Percentiles rank a stretch among this genome's conserved stretches.
phyloP scores from a whole-genome alignment of 2,888 invertebrate genomes.

The Bellardia pandia region DNA sequence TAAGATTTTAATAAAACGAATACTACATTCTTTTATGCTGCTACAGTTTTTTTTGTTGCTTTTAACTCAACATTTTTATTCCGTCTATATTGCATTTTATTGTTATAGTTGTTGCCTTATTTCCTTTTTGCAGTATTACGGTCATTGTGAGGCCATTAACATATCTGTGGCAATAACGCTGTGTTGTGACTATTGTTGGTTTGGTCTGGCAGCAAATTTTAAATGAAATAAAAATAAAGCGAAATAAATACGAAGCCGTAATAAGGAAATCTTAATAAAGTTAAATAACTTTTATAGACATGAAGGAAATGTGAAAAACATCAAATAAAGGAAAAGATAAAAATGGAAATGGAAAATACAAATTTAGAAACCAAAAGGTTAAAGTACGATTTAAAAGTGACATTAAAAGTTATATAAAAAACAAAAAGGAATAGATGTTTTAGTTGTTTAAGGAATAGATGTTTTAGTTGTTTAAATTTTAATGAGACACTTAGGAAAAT shows the following conservation, averaged over 20 bases:
- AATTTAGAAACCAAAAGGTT: conserved; percentile 41
- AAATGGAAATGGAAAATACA: neutral
- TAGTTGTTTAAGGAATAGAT: conserved; percentile 43
- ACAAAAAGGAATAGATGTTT: conserved; percentile 43
- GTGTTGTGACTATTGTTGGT: conserved; percentile 22
- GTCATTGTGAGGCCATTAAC: conserved; percentile 70
- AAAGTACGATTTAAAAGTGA: conserved; percentile 51
- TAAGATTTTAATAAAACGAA: conserved; percentile 71
- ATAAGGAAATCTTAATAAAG: conserved; percentile 71
- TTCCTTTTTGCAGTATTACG: conserved; percentile 43
- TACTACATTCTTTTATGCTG: neutral
- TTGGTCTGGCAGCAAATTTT: conserved; percentile 31
- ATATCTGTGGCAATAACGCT: conserved; percentile 55
- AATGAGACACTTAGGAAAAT: conserved; percentile 60
- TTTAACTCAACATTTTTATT: conserved; percentile 17
- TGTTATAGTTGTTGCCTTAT: conserved; percentile 44
- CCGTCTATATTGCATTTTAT: conserved; percentile 47
- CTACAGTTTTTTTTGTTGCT: conserved; percentile 16
- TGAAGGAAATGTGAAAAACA: conserved; percentile 50
- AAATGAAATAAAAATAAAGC: conserved; percentile 42
- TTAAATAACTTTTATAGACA: conserved; percentile 67
- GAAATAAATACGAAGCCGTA: conserved; percentile 40
- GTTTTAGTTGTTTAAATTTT: conserved; percentile 57
- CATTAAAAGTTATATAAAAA: conserved; percentile 40
- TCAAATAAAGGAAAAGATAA: conserved; percentile 27